Base-by-base conservation (phyloP, 1,140 invertebrate genomes). In the Pemphigus obesinymphae region DNA sequence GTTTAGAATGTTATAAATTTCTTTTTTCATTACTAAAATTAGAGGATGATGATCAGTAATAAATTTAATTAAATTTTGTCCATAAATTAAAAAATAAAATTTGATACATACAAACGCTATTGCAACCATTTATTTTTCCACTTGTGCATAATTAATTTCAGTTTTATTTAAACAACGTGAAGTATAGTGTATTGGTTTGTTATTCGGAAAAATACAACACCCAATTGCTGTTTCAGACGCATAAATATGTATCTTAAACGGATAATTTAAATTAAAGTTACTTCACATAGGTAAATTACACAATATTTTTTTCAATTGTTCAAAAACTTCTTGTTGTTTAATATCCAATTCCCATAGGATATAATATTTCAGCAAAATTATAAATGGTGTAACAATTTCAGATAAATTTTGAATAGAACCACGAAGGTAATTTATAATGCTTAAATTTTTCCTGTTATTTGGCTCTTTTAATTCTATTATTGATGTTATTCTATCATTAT, bases 1-100 rank as follows among this genome's bases (percentile, higher is more conserved):
- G n/a, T n/a, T n/a, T n/a, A n/a, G n/a, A n/a, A n/a, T n/a, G n/a
- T n/a, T n/a, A n/a, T n/a, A n/a, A 88, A 85, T 23, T 85, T 70
- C 82, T 84, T 89, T 88, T 66, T 85, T 85, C 84, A 88, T 87
- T n/a, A 89, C 85, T 6, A 82, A 43, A 55, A 87, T 85, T 20
- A 87, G 55, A 13, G 87, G 87, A 61, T 86, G 86, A 72, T 88
- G 87, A 83, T 88, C 87, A 26, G 85, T 87, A 81, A 85, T 73
- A 2, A 86, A 81, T 13, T 85, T 82, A n/a, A 87, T 73, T 26
- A 81, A 82, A 29, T 80, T 15, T 70, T 75, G 31, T 17, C 86
- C 85, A 82, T 85, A 85, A 29, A 87, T 83, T 73, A 83, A 86
- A 48, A 85, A 53, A 53, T 86, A 85, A 84, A 87, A 87, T 82